phyloP scores from a whole-genome alignment of 1,140 invertebrate genomes.

The Plutomurus gul region DNA sequence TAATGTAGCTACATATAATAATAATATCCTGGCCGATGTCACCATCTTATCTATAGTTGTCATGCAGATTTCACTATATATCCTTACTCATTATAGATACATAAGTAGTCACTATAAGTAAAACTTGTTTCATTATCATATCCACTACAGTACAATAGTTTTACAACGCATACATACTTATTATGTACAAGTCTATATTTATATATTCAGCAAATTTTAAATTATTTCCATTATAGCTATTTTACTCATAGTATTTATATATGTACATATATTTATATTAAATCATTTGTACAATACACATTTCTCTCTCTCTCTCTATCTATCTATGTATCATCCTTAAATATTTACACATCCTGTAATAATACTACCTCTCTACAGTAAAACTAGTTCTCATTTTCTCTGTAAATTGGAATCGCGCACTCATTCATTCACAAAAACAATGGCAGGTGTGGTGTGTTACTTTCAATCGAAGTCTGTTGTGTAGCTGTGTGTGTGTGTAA shows the following conservation, averaged over 20 bases:
- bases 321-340: background rate
- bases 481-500: no score
- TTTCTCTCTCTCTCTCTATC: background rate
- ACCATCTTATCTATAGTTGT: conserved; percentile 11
- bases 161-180: no score
- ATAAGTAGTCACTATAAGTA: no score
- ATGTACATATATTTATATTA: background rate
- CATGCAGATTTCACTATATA: conserved; percentile 14
- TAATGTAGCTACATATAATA: conserved; percentile 23
- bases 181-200: background rate
- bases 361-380: background rate
- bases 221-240: background rate
- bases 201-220: background rate
- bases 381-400: no score
- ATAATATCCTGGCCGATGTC: background rate
- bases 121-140: background rate
- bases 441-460: no score
- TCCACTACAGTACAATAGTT: background rate
- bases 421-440: no score
- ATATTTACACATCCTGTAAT: background rate
- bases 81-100: no score
- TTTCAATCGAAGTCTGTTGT: no score
- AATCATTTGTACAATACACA: conserved; percentile 11
- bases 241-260: background rate
- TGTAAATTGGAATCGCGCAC: no score